A percentile compares a stretch with the other conserved stretches of the same genome.
Conservation (phyloP, 37 sponge, comb jelly and placozoan genomes). For the Diacarnus erythraeanus region DNA sequence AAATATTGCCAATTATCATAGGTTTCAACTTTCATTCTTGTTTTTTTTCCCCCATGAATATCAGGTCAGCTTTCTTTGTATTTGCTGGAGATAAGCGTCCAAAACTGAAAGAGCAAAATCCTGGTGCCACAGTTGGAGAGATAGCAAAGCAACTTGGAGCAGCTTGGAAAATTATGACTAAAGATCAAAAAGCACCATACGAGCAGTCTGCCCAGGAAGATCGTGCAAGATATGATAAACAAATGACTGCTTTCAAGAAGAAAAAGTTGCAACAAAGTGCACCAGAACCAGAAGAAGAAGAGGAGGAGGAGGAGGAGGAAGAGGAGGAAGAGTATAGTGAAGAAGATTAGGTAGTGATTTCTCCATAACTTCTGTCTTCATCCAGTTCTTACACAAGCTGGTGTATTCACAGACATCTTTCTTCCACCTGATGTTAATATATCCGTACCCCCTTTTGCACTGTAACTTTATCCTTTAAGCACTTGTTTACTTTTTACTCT, state of each 20-base stretch:
- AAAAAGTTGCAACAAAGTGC: conserved; percentile 11
- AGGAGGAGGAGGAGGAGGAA: conserved; percentile 28
- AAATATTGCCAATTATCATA: no score
- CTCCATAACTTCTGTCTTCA: background rate
- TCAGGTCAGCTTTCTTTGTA: conserved; percentile 81
- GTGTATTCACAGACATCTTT: background rate
- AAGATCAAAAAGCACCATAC: conserved; percentile 65
- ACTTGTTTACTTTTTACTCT: background rate
- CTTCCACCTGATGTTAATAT: background rate
- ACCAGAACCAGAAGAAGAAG: conserved; percentile 30
- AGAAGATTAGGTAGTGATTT: background rate
- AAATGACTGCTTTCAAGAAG: conserved; percentile 56
- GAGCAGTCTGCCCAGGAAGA: conserved; percentile 67
- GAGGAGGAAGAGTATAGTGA: conserved; percentile 8
- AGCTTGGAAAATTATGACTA: conserved; percentile 63
- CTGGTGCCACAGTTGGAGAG: conserved; percentile 55
- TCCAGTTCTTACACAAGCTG: background rate
- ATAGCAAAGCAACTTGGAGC: conserved; percentile 82
- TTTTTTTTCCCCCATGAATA: background rate
- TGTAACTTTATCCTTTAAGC: background rate
- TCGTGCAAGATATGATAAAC: conserved; percentile 64
- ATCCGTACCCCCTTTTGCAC: background rate
- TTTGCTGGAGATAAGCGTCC: conserved; percentile 72
- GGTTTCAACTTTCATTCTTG: no score
- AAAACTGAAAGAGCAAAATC: conserved; percentile 57